These are phyloP conservation scores for Aurelia coerulea DNA, from an alignment of 30 jellyfish, hydroid and myxozoan species.

Conservation along the genomic window DNA sequence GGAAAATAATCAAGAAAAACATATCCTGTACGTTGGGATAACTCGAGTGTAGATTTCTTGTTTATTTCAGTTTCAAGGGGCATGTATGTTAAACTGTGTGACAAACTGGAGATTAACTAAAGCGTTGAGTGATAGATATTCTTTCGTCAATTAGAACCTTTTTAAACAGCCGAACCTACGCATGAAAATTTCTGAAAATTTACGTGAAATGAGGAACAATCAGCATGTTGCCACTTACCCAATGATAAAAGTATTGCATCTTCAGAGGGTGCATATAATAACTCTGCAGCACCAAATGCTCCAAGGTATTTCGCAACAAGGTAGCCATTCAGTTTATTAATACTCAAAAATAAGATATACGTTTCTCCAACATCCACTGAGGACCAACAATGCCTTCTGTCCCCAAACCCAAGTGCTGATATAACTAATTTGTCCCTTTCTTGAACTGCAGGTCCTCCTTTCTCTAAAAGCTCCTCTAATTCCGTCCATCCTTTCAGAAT, in stretches of 20 bases:
- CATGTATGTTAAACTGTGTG: not conserved
- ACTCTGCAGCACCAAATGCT: constrained; percentile 99
- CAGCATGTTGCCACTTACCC: constrained; percentile 65
- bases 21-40: too few relatives aligned
- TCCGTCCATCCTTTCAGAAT: constrained; percentile 93
- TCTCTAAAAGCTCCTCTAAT: constrained; percentile 60
- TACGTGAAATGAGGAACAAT: not conserved
- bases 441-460: constrained; percentile 78
- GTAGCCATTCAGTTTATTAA: constrained; percentile 50
- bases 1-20: too few relatives aligned
- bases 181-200: not conserved
- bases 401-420: constrained; percentile 95
- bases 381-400: constrained; percentile 91
- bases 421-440: constrained; percentile 58
- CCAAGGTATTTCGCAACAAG: constrained; percentile 97
- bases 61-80: too few relatives aligned
- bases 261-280: constrained; percentile 80
- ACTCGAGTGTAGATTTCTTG: too few relatives aligned
- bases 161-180: not conserved
- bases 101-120: not conserved
- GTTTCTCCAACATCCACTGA: constrained; percentile 95
- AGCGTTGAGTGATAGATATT: too few relatives aligned
- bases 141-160: not conserved
- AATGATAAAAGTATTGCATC: constrained; percentile 78
- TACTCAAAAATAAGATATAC: constrained; percentile 85